Evolutionary conservation across 92 coral and sea anemone species (phyloP).

Genomic region (Virgularia gustaviana): DNA sequence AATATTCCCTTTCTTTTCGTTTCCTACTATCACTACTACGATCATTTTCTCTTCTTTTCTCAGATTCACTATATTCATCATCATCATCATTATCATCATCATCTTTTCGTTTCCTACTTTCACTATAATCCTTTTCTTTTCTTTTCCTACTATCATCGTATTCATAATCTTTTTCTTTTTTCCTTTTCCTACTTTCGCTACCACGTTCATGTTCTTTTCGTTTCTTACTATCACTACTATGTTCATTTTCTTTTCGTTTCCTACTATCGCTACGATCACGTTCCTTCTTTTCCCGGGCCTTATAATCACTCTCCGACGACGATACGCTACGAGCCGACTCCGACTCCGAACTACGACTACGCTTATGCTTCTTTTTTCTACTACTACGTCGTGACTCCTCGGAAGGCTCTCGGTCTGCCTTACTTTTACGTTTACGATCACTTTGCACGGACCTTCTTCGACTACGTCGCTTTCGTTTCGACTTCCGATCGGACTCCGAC

Average conservation of each 20-base stretch:
- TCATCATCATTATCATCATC: too few species aligned
- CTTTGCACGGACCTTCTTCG: constrained; percentile 39
- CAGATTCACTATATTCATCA: too few species aligned
- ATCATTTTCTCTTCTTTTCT: too few species aligned
- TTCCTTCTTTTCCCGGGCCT: background rate
- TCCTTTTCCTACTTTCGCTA: constrained; percentile 18
- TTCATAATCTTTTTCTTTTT: constrained; percentile 24
- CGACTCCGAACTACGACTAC: constrained; percentile 73
- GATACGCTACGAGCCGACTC: constrained; percentile 8
- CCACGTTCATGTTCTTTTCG: constrained; percentile 55
- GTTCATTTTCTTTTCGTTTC: constrained; percentile 58
- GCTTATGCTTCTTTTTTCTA: constrained; percentile 67
- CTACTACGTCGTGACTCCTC: constrained; percentile 59
- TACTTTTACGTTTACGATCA: constrained; percentile 50
- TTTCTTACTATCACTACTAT: constrained; percentile 53
- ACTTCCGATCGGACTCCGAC: constrained; percentile 11
- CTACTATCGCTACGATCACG: constrained; percentile 57
- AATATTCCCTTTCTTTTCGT: too few species aligned
- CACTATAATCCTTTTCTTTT: constrained; percentile 22
- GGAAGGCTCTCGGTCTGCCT: constrained; percentile 44
- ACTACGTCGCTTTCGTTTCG: constrained; percentile 44
- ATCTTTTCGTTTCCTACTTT: constrained; percentile 9
- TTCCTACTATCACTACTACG: too few species aligned
- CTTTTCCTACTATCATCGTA: constrained; percentile 46
- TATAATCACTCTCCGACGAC: constrained; percentile 32